Conservation (phyloP, 2,888 invertebrate species). For the Drosophila lutescens region DNA sequence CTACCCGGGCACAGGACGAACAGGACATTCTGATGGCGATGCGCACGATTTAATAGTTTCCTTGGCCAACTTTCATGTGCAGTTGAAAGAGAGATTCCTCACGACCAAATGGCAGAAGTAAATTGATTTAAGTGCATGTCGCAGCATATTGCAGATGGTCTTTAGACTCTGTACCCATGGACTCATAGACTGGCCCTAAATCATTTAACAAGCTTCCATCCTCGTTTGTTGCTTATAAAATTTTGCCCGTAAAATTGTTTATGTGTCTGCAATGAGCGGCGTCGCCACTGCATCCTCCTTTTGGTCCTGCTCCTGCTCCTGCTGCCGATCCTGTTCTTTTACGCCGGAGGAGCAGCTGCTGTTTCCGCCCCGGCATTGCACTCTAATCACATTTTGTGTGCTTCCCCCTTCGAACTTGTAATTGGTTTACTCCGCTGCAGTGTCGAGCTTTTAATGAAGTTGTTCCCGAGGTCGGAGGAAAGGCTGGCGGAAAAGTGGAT, state of each 20-base stretch:
- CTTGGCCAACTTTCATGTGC: conserved; percentile 40
- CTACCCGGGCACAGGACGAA: conserved; percentile 29
- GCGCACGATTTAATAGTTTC: conserved; percentile 68
- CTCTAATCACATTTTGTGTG: conserved; percentile 73
- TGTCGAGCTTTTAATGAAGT: conserved; percentile 66
- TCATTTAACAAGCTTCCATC: conserved; percentile 71
- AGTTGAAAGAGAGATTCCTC: conserved; percentile 44
- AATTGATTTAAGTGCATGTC: conserved; percentile 79
- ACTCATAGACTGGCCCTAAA: conserved; percentile 47
- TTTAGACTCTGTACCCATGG: conserved; percentile 13
- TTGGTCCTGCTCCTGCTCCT: neutral
- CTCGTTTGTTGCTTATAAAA: conserved; percentile 73
- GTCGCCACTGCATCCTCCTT: conserved; percentile 15
- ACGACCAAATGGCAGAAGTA: conserved; percentile 53
- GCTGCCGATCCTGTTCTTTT: neutral
- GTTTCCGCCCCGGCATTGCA: conserved; percentile 58
- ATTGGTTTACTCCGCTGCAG: conserved; percentile 71
- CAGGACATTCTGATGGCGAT: conserved; percentile 54
- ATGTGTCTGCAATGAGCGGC: conserved; percentile 46
- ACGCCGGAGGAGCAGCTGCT: conserved; percentile 18
- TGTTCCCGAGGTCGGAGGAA: conserved; percentile 24
- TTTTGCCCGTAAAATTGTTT: conserved; percentile 73
- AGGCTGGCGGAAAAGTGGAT: neutral
- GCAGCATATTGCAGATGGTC: conserved; percentile 59
- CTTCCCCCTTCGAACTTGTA: conserved; percentile 53